These are phyloP conservation scores for Hafferia zeledoni DNA, from an alignment of 2,797 vertebrate species.

Conservation along the genomic window DNA sequence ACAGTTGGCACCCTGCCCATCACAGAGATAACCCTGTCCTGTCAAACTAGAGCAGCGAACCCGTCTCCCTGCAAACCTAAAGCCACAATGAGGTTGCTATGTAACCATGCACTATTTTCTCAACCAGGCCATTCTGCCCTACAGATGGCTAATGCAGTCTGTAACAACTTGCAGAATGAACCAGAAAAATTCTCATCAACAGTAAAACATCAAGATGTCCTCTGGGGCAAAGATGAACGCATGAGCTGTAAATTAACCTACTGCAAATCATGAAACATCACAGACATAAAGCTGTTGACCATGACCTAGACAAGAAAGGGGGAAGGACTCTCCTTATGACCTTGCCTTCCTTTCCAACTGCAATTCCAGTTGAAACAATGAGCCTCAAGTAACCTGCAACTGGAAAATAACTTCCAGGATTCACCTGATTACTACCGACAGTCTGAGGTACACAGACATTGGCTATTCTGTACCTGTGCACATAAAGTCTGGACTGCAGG, in stretches of 20 bases:
- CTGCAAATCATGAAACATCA: background rate
- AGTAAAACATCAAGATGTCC: background rate
- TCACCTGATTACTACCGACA: accelerated
- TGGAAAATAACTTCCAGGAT: background rate
- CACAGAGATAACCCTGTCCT: background rate
- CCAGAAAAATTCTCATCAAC: background rate
- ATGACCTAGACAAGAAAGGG: background rate
- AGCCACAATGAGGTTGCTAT: background rate
- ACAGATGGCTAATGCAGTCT: background rate
- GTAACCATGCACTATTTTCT: background rate
- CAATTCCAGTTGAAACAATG: background rate
- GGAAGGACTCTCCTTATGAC: background rate
- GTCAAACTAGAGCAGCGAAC: background rate
- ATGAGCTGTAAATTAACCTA: background rate
- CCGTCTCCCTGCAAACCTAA: background rate
- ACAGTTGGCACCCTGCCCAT: background rate
- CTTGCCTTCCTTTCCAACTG: background rate
- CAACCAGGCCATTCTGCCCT: background rate
- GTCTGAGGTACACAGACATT: background rate
- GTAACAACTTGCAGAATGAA: background rate
- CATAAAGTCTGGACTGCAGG: background rate
- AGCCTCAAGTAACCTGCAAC: background rate
- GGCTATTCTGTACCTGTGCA: background rate
- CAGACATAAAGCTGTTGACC: background rate
- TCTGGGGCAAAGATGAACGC: background rate